Conservation (phyloP, 2,113 vertebrate genomes). For the Macquaria ambigua region DNA sequence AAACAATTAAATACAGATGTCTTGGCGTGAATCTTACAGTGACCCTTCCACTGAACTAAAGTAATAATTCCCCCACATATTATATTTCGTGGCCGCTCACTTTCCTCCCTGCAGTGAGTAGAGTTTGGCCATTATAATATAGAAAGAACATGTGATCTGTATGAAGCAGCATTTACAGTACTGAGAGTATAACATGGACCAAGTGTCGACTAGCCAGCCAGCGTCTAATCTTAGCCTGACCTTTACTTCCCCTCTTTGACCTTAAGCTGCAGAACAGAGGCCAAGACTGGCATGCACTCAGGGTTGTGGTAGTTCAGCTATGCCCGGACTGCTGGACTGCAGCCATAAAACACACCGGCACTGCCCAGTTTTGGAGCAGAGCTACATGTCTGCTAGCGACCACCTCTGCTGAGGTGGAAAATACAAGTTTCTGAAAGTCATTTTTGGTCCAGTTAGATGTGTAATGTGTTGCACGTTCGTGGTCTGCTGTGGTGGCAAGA, state of each 20-base stretch:
- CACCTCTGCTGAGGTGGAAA: neutral
- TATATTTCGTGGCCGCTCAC: neutral
- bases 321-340: conserved; percentile 37
- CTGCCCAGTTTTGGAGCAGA: conserved; percentile 11
- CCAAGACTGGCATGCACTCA: conserved; percentile 42
- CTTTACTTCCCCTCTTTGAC: conserved; percentile 80
- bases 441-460: neutral
- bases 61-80: neutral
- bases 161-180: conserved; percentile 53
- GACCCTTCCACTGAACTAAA: neutral
- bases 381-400: neutral
- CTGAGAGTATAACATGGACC: conserved; percentile 32
- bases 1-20: neutral
- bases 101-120: neutral
- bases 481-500: conserved; percentile 13
- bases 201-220: conserved; percentile 31
- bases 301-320: conserved; percentile 65
- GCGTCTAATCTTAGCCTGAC: conserved; percentile 78
- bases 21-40: neutral
- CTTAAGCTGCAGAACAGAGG: conserved; percentile 66
- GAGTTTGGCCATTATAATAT: conserved; percentile 7
- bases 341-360: conserved; percentile 34
- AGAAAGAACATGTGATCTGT: conserved; percentile 34
- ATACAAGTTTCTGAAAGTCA: neutral
- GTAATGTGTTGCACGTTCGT: neutral